Evolutionary conservation across 2,888 invertebrate genomes (phyloP).

Genomic region (Melinaea menophilus): DNA sequence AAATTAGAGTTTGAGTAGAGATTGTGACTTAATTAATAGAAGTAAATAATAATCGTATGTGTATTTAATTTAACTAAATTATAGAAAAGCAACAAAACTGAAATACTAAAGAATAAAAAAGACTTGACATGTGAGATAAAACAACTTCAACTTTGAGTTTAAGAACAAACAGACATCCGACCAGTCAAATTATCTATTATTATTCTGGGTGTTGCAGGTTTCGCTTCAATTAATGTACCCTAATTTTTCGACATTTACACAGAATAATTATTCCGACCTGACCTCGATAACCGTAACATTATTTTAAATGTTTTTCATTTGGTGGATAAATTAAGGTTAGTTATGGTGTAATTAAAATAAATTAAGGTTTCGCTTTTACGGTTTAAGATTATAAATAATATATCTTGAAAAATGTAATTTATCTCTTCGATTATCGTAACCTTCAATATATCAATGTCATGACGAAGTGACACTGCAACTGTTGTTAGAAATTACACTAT

Average conservation of each 20-base stretch:
- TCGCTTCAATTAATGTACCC: background rate
- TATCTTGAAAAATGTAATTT: background rate
- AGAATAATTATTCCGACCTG: background rate
- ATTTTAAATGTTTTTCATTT: slow-evolving; percentile 5
- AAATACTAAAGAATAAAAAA: no score
- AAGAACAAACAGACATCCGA: background rate
- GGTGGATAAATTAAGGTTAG: background rate
- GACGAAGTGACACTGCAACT: background rate
- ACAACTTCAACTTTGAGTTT: no score
- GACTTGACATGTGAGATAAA: no score
- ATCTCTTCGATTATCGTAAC: background rate
- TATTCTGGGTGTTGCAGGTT: background rate
- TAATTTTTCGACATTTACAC: background rate
- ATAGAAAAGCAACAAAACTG: no score
- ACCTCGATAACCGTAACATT: slow-evolving; percentile 3
- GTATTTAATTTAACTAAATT: no score
- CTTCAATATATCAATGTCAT: slow-evolving; percentile 3
- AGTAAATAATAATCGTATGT: no score
- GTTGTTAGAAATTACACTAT: slow-evolving; percentile 3
- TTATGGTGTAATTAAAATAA: background rate
- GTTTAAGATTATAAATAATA: background rate
- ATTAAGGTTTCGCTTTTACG: background rate
- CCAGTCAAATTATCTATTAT: background rate
- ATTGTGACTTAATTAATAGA: no score
- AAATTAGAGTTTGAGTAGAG: no score